Conservation (phyloP, 2,113 vertebrate species). For the Crotalus viridis region DNA sequence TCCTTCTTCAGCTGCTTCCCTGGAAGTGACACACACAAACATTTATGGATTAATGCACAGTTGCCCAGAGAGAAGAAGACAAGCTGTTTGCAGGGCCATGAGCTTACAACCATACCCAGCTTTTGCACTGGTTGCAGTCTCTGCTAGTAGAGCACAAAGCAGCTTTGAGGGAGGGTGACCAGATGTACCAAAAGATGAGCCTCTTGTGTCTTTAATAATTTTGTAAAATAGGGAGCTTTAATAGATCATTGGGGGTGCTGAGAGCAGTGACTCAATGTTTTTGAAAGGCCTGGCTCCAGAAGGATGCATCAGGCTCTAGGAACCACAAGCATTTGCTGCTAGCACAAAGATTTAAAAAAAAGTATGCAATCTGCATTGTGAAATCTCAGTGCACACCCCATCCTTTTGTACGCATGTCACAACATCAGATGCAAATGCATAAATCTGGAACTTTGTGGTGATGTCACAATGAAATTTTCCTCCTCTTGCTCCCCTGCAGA, state of each 20-base stretch:
- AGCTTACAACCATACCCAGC: constrained; percentile 53
- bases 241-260: background rate
- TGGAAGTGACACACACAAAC: constrained; percentile 28
- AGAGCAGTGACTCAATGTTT: background rate
- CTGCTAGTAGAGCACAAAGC: constrained; percentile 40
- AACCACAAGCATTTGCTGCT: background rate
- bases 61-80: constrained; percentile 23
- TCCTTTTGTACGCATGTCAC: background rate
- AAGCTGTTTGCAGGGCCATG: constrained; percentile 49
- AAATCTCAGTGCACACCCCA: background rate
- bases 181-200: background rate
- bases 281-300: background rate
- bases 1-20: background rate
- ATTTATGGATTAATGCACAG: constrained; percentile 40
- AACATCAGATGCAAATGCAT: background rate
- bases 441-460: background rate
- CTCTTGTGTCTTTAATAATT: background rate
- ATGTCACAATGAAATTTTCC: background rate
- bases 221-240: background rate
- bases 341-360: background rate
- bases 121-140: constrained; percentile 53
- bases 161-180: background rate
- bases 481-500: background rate
- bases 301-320: background rate
- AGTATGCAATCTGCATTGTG: background rate